A percentile compares a stretch with the other conserved stretches of the same genome.
Evolutionary conservation across 2,797 vertebrate species (phyloP).

Genomic region (Scolopax bukidnonensis): DNA sequence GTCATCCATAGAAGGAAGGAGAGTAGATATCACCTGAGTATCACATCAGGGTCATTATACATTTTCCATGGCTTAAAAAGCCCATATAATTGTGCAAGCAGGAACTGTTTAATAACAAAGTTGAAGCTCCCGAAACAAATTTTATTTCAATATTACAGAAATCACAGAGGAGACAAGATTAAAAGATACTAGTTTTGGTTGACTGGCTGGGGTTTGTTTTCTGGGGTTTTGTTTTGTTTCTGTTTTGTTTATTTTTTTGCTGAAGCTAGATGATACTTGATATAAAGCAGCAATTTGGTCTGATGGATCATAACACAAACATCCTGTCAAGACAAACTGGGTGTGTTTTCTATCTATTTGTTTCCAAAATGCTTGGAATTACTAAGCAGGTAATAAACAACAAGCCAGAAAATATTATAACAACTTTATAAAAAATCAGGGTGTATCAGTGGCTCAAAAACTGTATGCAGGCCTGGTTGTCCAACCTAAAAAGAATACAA

Average conservation of each 20-base stretch:
- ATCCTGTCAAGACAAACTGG: conserved; percentile 39
- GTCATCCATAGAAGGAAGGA: background rate
- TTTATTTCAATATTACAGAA: background rate
- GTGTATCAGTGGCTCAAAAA: background rate
- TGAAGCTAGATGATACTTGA: background rate
- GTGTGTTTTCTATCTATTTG: background rate
- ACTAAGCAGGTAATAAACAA: background rate
- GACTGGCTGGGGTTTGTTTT: background rate
- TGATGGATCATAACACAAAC: conserved; percentile 22
- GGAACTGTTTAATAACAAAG: background rate
- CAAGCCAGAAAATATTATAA: background rate
- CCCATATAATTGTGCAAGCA: background rate
- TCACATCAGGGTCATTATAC: background rate
- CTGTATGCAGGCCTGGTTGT: background rate
- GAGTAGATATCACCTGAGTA: background rate
- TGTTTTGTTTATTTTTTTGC: background rate
- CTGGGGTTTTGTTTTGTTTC: background rate
- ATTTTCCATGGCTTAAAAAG: background rate
- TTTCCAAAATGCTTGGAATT: background rate
- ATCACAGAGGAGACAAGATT: background rate
- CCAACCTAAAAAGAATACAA: background rate
- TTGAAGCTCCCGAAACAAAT: background rate
- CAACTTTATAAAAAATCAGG: background rate
- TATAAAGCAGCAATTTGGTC: conserved; percentile 11
- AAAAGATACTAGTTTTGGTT: background rate